Conservation (phyloP, 92 coral and sea anemone genomes). For the Palythoa grandis region DNA sequence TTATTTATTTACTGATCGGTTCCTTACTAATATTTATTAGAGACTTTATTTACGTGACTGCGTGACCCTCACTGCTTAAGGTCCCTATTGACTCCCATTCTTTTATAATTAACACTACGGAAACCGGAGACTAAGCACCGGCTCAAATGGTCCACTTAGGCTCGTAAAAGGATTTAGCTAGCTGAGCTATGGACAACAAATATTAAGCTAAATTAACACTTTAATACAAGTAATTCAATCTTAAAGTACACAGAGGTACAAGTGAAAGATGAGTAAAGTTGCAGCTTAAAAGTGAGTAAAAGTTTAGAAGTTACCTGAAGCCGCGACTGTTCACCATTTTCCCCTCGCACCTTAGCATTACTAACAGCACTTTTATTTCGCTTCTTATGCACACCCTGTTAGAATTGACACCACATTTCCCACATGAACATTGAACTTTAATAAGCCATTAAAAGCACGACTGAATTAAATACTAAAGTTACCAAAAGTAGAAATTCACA, state of each 20-base stretch:
- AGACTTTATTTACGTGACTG: no score
- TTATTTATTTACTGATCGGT: no score
- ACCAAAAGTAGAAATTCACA: not conserved
- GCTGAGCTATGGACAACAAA: not conserved
- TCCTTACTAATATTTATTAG: no score
- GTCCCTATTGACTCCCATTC: no score
- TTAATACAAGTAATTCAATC: no score
- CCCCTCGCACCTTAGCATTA: conserved; percentile 30
- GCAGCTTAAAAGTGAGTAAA: not conserved
- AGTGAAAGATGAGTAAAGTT: not conserved
- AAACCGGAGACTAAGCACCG: no score
- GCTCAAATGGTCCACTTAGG: no score
- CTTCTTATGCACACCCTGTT: conserved; percentile 40
- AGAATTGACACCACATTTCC: conserved; percentile 6
- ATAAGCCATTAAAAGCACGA: not conserved
- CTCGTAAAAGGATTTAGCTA: no score
- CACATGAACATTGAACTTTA: not conserved
- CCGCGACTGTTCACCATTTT: not conserved
- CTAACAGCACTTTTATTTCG: conserved; percentile 41
- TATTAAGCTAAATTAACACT: no score
- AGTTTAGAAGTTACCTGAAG: conserved; percentile 21
- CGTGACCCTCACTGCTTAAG: no score
- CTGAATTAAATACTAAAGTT: not conserved
- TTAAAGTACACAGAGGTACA: not conserved
- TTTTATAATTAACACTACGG: no score